phyloP scores from a whole-genome alignment of 2,888 invertebrate species.

The Sacculina carcini region DNA sequence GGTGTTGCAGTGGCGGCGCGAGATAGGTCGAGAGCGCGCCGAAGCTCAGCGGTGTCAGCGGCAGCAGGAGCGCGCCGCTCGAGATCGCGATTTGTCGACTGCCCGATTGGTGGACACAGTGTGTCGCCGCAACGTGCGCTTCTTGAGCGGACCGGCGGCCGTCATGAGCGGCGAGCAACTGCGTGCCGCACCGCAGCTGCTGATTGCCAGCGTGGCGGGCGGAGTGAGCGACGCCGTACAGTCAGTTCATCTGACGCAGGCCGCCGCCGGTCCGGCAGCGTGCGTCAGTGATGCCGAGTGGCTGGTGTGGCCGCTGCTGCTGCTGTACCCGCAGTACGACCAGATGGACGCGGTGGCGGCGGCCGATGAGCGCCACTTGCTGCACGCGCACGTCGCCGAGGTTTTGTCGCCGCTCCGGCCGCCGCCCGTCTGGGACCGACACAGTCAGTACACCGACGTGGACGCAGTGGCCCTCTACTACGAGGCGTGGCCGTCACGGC shows the following conservation, averaged over 20 bases:
- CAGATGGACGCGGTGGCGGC: constrained; percentile 61
- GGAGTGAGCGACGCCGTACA: constrained; percentile 26
- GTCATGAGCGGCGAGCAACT: neutral
- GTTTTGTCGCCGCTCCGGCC: constrained; percentile 19
- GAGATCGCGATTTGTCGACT: neutral
- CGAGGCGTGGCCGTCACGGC: constrained; percentile 34
- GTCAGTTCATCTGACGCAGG: constrained; percentile 28
- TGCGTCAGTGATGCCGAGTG: too few relatives aligned
- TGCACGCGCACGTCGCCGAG: constrained; percentile 3
- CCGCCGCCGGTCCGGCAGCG: too few relatives aligned
- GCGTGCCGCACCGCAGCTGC: neutral
- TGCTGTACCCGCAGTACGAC: constrained; percentile 63
- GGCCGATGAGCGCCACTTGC: constrained; percentile 40
- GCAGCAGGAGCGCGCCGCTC: neutral
- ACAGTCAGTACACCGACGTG: constrained; percentile 33
- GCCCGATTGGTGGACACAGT: neutral
- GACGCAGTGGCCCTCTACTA: constrained; percentile 37
- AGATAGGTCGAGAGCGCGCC: neutral
- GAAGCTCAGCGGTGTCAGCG: neutral
- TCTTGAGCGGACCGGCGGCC: too few relatives aligned
- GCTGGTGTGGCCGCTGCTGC: constrained; percentile 68
- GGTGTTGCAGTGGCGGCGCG: constrained; percentile 19
- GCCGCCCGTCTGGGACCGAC: constrained; percentile 39
- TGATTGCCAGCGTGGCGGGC: neutral
- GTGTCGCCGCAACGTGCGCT: neutral